phyloP scores from a whole-genome alignment of 2,888 invertebrate genomes.

The Chrysopilus asiliformis region DNA sequence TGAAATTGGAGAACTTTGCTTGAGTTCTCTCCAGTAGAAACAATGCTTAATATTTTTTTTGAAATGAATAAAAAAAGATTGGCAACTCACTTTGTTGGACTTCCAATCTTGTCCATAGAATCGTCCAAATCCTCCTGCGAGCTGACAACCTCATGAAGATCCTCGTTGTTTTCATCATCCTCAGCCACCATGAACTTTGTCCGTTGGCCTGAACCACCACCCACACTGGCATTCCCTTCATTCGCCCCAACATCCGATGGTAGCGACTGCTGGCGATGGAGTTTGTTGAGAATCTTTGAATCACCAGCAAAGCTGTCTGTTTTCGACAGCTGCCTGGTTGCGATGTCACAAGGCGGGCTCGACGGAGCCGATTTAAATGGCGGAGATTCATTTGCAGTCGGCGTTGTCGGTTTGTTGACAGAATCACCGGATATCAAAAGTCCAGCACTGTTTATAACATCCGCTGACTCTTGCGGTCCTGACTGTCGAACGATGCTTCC shows the following conservation, averaged over 20 bases:
- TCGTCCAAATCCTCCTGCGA: conserved; percentile 26
- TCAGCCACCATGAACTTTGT: conserved; percentile 28
- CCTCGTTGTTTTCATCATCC: conserved; percentile 12
- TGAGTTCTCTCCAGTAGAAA: too few relatives aligned
- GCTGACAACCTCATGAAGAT: conserved; percentile 21
- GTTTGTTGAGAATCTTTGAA: conserved; percentile 57
- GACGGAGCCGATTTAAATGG: conserved; percentile 39
- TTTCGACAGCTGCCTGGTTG: conserved; percentile 42
- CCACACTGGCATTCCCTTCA: conserved; percentile 9
- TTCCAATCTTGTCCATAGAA: conserved; percentile 21
- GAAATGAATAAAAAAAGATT: too few relatives aligned
- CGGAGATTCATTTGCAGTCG: conserved; percentile 8
- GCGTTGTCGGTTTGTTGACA: conserved; percentile 16
- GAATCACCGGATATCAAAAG: conserved; percentile 39
- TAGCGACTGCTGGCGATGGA: conserved; percentile 40
- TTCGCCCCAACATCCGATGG: conserved; percentile 15
- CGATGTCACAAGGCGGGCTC: conserved; percentile 42
- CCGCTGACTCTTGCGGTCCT: conserved; percentile 24
- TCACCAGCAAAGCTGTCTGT: conserved; percentile 72
- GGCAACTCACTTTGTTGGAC: conserved; percentile 38
- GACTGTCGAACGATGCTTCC: conserved; percentile 52
- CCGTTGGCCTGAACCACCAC: conserved; percentile 13
- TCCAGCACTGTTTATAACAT: conserved; percentile 38
- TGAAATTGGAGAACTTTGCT: background rate
- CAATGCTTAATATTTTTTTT: too few relatives aligned